Percentiles rank a stretch among this genome's conserved stretches.
phyloP scores from a whole-genome alignment of 2,113 vertebrate species.

The Scomber colias region DNA sequence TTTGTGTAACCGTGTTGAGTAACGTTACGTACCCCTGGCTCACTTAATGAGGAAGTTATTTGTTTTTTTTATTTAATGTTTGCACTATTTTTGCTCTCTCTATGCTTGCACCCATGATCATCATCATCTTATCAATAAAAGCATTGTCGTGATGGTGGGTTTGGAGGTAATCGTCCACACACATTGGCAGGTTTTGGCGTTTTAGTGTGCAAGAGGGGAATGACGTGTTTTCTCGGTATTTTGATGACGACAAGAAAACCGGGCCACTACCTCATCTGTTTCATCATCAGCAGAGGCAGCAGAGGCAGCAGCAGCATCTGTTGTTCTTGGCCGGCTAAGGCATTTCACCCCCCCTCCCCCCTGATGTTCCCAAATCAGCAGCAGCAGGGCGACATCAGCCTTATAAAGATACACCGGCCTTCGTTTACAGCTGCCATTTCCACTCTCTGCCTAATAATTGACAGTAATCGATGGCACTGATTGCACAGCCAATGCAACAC shows the following conservation, averaged over 20 bases:
- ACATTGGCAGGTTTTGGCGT: neutral
- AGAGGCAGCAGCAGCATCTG: slow-evolving; percentile 57
- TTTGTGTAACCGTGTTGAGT: slow-evolving; percentile 74
- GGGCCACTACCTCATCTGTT: slow-evolving; percentile 53
- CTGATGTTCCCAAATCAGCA: slow-evolving; percentile 38
- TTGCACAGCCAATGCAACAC: slow-evolving; percentile 46
- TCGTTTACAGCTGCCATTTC: slow-evolving; percentile 71
- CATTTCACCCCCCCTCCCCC: neutral
- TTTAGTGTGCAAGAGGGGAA: slow-evolving; percentile 44
- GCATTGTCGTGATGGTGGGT: neutral
- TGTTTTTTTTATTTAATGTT: slow-evolving; percentile 25
- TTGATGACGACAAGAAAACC: slow-evolving; percentile 62
- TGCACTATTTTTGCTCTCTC: slow-evolving; percentile 19
- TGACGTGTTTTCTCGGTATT: slow-evolving; percentile 71
- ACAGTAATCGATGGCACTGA: slow-evolving; percentile 66
- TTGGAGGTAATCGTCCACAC: neutral
- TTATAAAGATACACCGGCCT: slow-evolving; percentile 54
- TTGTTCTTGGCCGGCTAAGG: slow-evolving; percentile 48
- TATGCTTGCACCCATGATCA: too few relatives aligned
- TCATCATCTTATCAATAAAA: slow-evolving; percentile 34
- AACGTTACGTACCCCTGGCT: slow-evolving; percentile 56
- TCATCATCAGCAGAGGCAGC: slow-evolving; percentile 31
- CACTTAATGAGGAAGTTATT: slow-evolving; percentile 61
- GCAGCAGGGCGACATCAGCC: slow-evolving; percentile 42
- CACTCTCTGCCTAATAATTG: slow-evolving; percentile 65